A percentile compares a stretch with the other conserved stretches of the same genome.
phyloP scores from a whole-genome alignment of 2,113 vertebrate species.

The Symphodus melops region DNA sequence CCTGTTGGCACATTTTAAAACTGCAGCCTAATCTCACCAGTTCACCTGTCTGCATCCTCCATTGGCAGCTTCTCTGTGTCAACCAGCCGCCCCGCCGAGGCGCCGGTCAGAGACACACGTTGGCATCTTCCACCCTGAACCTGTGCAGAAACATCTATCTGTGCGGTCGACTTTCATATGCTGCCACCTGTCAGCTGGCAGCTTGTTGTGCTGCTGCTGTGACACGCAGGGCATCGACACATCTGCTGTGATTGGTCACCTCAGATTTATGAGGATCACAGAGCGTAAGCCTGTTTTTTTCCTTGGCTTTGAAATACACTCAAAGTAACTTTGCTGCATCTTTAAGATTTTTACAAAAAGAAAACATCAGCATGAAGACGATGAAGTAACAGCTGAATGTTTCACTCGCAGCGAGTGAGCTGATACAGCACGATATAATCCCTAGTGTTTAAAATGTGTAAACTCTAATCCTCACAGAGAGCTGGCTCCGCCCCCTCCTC shows the following conservation, averaged over 20 bases:
- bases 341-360: too few relatives aligned
- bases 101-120: neutral
- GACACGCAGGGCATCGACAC: neutral
- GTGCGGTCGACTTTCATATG: neutral
- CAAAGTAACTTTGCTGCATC: too few relatives aligned
- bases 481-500: too few relatives aligned
- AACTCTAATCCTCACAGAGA: too few relatives aligned
- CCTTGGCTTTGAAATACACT: too few relatives aligned
- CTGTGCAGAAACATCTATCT: constrained; percentile 13
- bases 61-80: constrained; percentile 21
- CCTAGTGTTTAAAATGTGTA: too few relatives aligned
- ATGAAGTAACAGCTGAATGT: too few relatives aligned
- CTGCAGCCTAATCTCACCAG: neutral
- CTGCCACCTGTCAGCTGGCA: constrained; percentile 8
- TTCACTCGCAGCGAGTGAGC: too few relatives aligned
- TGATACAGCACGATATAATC: too few relatives aligned
- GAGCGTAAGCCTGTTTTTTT: too few relatives aligned
- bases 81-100: neutral
- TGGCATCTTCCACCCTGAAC: neutral
- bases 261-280: too few relatives aligned
- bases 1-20: neutral
- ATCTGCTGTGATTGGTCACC: constrained; percentile 31
- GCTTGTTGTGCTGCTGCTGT: constrained; percentile 6
- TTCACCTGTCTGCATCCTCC: constrained; percentile 21
- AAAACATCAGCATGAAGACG: too few relatives aligned